These are phyloP conservation scores for Seriola rivoliana DNA, from an alignment of 2,113 vertebrate species.

Conservation along the genomic window DNA sequence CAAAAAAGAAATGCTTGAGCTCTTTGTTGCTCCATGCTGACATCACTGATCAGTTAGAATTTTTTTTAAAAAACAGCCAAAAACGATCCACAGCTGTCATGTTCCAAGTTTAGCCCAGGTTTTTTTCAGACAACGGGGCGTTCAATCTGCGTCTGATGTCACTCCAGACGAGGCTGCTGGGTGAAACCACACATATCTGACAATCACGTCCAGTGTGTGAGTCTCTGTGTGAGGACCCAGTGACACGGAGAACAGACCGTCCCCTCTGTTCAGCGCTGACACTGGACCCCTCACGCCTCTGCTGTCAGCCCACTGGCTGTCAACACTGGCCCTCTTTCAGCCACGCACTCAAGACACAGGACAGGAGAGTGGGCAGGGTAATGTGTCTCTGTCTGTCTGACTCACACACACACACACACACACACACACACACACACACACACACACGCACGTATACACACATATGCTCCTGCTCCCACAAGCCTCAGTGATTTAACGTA, in stretches of 20 bases:
- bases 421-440: conserved; percentile 28
- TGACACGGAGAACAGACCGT: conserved; percentile 70
- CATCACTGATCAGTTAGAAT: conserved; percentile 33
- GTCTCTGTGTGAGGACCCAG: conserved; percentile 56
- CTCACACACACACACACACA: conserved; percentile 56
- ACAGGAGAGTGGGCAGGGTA: conserved; percentile 60
- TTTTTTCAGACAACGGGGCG: conserved; percentile 59
- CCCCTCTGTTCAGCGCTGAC: conserved; percentile 69
- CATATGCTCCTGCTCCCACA: conserved; percentile 51
- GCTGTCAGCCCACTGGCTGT: conserved; percentile 72
- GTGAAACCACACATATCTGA: conserved; percentile 60
- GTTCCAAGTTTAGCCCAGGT: conserved; percentile 39
- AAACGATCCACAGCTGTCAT: conserved; percentile 30
- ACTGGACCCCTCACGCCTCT: conserved; percentile 67
- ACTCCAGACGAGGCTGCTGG: conserved; percentile 67
- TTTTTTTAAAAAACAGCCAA: conserved; percentile 12
- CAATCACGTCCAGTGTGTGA: conserved; percentile 72
- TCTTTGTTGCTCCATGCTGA: conserved; percentile 35
- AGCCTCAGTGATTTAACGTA: conserved; percentile 66
- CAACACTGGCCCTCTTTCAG: conserved; percentile 73
- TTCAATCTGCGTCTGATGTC: conserved; percentile 78
- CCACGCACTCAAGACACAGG: conserved; percentile 69
- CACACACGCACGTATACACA: conserved; percentile 31
- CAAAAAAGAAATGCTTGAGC: conserved; percentile 11
- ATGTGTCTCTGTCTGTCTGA: conserved; percentile 61